Conservation (phyloP, 2,113 vertebrate species). For the Crotalus helleri region DNA sequence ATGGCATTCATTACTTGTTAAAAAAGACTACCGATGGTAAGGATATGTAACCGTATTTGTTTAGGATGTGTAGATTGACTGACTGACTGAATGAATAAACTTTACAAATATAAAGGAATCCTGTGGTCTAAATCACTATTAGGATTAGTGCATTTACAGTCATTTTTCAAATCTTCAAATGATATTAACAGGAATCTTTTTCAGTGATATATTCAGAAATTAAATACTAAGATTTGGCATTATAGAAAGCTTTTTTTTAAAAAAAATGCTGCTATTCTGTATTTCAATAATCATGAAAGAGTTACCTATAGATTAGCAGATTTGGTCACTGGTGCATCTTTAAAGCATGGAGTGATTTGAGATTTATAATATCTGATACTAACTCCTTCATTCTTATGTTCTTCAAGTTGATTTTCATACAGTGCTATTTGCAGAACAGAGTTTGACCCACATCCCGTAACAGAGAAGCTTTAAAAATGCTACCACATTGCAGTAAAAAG, state of each 20-base stretch:
- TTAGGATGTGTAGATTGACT: neutral
- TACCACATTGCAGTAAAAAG: neutral
- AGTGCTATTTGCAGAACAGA: neutral
- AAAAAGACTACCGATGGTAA: neutral
- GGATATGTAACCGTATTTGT: neutral
- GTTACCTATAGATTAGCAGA: neutral
- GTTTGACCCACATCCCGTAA: neutral
- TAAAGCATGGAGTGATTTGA: neutral
- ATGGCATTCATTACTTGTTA: neutral
- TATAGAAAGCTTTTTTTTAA: neutral
- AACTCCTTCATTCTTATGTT: neutral
- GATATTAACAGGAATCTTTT: neutral
- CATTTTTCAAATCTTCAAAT: neutral
- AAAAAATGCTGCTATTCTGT: neutral
- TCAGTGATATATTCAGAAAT: neutral
- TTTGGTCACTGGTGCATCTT: neutral
- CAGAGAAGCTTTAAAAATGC: neutral
- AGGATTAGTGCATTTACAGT: neutral
- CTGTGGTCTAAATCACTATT: neutral
- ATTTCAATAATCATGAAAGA: neutral
- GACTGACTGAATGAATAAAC: neutral
- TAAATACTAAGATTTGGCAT: neutral
- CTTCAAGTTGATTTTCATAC: neutral
- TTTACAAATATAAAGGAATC: neutral
- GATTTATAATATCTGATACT: neutral